These are phyloP conservation scores for Numenius arquata DNA, from an alignment of 2,113 vertebrate species.

Conservation along the genomic window DNA sequence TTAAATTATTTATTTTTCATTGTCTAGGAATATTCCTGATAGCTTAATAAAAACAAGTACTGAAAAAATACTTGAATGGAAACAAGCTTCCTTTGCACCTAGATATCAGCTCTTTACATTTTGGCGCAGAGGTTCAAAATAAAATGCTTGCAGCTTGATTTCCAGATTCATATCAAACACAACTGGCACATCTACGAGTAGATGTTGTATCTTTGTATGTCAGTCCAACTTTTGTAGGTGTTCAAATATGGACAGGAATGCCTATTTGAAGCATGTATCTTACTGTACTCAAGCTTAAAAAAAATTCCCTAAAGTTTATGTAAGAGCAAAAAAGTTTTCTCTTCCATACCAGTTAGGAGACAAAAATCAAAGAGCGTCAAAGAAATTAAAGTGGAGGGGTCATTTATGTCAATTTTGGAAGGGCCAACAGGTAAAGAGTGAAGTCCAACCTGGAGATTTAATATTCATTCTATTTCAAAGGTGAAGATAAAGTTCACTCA, in stretches of 20 bases:
- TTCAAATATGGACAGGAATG: background rate
- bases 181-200: background rate
- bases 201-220: background rate
- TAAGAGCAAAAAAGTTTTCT: background rate
- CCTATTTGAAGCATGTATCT: background rate
- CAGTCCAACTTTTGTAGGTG: background rate
- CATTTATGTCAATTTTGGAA: background rate
- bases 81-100: background rate
- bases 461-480: background rate
- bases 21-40: background rate
- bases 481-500: background rate
- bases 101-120: background rate
- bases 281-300: background rate
- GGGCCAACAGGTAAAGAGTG: background rate
- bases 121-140: background rate
- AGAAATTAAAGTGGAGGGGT: background rate
- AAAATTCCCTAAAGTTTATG: background rate
- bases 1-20: background rate
- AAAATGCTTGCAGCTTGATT: slow-evolving; percentile 2
- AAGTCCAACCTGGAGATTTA: background rate
- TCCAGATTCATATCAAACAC: background rate
- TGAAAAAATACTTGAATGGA: background rate
- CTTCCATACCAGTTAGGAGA: background rate
- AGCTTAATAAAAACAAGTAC: background rate
- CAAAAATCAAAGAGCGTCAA: background rate